phyloP scores from a whole-genome alignment of 1,140 invertebrate species.

The Kradibia gibbosae region DNA sequence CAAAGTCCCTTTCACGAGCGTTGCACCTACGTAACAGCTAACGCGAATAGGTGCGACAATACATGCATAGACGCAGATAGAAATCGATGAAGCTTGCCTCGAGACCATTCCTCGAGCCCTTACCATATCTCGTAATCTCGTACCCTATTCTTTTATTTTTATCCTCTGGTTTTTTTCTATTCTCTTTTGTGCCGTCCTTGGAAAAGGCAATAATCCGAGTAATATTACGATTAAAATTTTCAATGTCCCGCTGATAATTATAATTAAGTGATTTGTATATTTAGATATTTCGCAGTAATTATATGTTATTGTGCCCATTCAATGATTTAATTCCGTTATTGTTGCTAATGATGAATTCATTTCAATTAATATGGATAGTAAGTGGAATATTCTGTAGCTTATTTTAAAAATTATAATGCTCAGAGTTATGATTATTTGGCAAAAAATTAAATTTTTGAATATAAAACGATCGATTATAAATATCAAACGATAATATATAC shows the following conservation, averaged over 20 bases:
- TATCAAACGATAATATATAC: too few species aligned
- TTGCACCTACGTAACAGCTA: not conserved
- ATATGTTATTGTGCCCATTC: not conserved
- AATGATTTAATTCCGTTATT: too few species aligned
- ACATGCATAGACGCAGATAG: too few species aligned
- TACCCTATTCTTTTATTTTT: not conserved
- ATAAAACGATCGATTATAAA: too few species aligned
- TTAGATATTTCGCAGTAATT: not conserved
- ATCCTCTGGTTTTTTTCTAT: not conserved
- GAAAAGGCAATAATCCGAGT: not conserved
- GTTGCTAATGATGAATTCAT: too few species aligned
- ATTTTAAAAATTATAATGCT: too few species aligned
- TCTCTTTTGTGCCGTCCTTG: not conserved
- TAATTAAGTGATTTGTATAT: not conserved
- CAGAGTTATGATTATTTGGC: too few species aligned
- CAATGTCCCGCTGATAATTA: not conserved
- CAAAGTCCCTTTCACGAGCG: conserved; percentile 45
- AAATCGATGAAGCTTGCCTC: too few species aligned
- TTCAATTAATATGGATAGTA: too few species aligned
- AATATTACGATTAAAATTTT: not conserved
- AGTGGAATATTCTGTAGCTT: too few species aligned
- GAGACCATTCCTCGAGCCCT: not conserved
- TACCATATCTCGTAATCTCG: not conserved
- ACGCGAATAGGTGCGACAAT: too few species aligned
- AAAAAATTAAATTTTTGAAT: too few species aligned